A percentile compares a stretch with the other conserved stretches of the same genome.
These are phyloP conservation scores for Polymixis flavicincta DNA, from an alignment of 2,888 invertebrate species.

Conservation along the genomic window DNA sequence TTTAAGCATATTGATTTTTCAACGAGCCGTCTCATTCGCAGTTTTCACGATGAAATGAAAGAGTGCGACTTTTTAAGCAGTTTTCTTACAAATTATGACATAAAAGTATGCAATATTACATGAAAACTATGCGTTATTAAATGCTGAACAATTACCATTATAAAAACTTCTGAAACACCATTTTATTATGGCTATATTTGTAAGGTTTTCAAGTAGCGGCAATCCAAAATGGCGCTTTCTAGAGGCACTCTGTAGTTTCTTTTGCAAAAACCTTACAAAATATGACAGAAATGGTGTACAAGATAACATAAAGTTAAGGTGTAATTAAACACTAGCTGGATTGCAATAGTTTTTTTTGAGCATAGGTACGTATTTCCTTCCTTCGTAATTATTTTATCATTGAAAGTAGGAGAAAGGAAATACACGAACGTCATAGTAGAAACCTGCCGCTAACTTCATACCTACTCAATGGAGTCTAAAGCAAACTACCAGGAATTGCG, in stretches of 20 bases:
- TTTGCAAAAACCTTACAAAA: not conserved
- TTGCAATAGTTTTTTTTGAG: not conserved
- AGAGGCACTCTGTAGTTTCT: not conserved
- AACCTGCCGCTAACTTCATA: not conserved
- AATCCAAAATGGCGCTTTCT: conserved; percentile 2
- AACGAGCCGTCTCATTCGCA: conserved; percentile 3
- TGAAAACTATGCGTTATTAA: not conserved
- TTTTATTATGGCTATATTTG: not conserved
- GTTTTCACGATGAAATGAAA: not conserved
- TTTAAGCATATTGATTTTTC: conserved; percentile 12
- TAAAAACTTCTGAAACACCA: not conserved
- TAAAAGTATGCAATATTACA: not conserved
- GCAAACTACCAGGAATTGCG: not conserved
- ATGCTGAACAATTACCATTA: not conserved
- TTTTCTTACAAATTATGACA: conserved; percentile 31
- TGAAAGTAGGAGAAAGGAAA: not conserved
- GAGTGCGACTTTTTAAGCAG: not conserved
- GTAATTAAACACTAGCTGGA: not conserved
- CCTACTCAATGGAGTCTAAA: not conserved
- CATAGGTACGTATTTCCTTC: not conserved
- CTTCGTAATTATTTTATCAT: not conserved
- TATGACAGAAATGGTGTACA: conserved; percentile 13
- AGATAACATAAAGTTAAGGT: conserved; percentile 18
- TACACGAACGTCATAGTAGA: not conserved
- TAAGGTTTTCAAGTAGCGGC: not conserved